Percentiles rank a stretch among this genome's conserved stretches.
These are phyloP conservation scores for Euthynnus affinis DNA, from an alignment of 2,797 vertebrate genomes.

Conservation along the genomic window DNA sequence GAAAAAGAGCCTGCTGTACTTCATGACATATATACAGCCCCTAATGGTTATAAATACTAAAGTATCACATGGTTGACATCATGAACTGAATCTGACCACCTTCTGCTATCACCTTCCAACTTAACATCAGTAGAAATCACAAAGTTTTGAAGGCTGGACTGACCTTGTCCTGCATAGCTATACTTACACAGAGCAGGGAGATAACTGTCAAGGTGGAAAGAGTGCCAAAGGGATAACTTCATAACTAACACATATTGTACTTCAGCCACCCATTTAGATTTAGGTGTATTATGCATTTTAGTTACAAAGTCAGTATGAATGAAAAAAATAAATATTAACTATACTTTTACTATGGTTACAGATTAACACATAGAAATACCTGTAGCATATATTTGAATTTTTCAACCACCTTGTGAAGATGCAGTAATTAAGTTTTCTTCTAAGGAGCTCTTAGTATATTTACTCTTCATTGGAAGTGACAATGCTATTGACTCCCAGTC, in stretches of 20 bases:
- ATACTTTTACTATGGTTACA: slow-evolving; percentile 8
- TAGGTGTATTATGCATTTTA: slow-evolving; percentile 33
- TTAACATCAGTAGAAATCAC: slow-evolving; percentile 71
- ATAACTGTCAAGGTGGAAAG: slow-evolving; percentile 66
- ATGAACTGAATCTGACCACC: slow-evolving; percentile 82
- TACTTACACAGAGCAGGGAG: slow-evolving; percentile 54
- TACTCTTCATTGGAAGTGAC: slow-evolving; percentile 43
- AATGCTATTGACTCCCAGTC: slow-evolving; percentile 32
- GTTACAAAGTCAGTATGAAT: slow-evolving; percentile 5
- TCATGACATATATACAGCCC: slow-evolving; percentile 78
- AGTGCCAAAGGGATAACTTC: slow-evolving; percentile 64
- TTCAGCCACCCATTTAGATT: slow-evolving; percentile 45
- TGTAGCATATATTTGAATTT: background rate
- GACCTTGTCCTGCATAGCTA: slow-evolving; percentile 84
- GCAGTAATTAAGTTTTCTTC: background rate
- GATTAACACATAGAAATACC: slow-evolving; percentile 2
- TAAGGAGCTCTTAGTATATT: slow-evolving; percentile 25
- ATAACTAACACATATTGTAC: slow-evolving; percentile 10
- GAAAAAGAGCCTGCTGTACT: slow-evolving; percentile 74
- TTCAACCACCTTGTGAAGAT: slow-evolving; percentile 16
- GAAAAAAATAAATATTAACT: background rate
- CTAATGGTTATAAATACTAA: slow-evolving; percentile 86
- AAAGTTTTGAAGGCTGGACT: slow-evolving; percentile 84
- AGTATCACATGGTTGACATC: slow-evolving; percentile 78
- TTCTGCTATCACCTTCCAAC: slow-evolving; percentile 78